phyloP scores from a whole-genome alignment of 2,113 vertebrate genomes.

The Psephotus haematonotus region DNA sequence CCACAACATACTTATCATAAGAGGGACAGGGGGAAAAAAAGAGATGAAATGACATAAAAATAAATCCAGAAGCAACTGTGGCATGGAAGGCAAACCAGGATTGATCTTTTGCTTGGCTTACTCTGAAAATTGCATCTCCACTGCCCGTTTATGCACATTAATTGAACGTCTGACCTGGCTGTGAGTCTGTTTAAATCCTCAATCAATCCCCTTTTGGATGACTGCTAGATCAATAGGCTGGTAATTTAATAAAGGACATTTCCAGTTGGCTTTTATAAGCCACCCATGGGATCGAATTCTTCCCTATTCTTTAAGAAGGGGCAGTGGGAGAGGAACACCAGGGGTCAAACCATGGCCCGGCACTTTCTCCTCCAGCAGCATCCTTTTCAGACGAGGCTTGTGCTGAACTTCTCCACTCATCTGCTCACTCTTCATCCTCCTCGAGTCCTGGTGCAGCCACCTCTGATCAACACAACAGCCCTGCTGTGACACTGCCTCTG shows the following conservation, averaged over 20 bases:
- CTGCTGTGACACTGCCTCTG: background rate
- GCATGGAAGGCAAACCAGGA: slow-evolving; percentile 45
- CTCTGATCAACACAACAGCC: background rate
- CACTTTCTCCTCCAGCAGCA: background rate
- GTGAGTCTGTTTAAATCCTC: slow-evolving; percentile 52
- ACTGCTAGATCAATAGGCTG: slow-evolving; percentile 54
- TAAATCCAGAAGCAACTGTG: background rate
- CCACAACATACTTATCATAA: background rate
- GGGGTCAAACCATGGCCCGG: background rate
- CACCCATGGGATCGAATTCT: slow-evolving; percentile 1
- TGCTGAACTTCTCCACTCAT: background rate
- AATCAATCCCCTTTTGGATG: slow-evolving; percentile 46
- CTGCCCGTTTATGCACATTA: slow-evolving; percentile 64
- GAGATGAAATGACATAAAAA: background rate
- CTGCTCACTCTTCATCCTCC: background rate
- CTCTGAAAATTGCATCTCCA: slow-evolving; percentile 62
- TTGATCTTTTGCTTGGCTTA: slow-evolving; percentile 67
- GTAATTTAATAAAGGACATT: slow-evolving; percentile 68
- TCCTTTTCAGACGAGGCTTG: background rate
- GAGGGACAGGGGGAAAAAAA: background rate
- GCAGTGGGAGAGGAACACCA: background rate
- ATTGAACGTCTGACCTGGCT: slow-evolving; percentile 54
- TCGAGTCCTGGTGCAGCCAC: rapidly evolving
- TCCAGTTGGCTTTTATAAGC: slow-evolving; percentile 19
- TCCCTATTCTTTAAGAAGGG: background rate